Conservation (phyloP, 2,888 invertebrate genomes). For the Nomada fabriciana region DNA sequence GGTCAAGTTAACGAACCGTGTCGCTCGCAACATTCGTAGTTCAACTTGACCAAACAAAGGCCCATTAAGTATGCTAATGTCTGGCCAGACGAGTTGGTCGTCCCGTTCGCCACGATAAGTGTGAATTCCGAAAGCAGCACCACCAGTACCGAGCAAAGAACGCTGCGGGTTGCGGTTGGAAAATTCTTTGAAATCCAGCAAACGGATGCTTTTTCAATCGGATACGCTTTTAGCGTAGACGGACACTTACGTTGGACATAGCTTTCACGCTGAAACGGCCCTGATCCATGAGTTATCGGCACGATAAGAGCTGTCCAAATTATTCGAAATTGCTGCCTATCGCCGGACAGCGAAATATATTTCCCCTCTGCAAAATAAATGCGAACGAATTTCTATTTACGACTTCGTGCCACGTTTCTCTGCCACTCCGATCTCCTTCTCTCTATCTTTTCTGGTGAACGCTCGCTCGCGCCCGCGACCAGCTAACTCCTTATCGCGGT, state of each 20-base stretch:
- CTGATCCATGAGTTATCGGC: conserved; percentile 37
- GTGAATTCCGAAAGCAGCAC: conserved; percentile 70
- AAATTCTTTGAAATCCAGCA: background rate
- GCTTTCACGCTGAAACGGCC: background rate
- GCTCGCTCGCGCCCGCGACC: background rate
- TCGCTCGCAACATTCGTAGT: conserved; percentile 80
- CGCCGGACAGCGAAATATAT: conserved; percentile 32
- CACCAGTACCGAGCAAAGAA: too few relatives aligned
- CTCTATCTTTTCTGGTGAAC: conserved; percentile 11
- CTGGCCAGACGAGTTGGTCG: conserved; percentile 69
- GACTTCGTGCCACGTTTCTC: conserved; percentile 27
- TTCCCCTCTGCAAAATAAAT: conserved; percentile 26
- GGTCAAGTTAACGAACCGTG: conserved; percentile 82
- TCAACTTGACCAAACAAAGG: conserved; percentile 82
- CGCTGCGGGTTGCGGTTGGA: background rate
- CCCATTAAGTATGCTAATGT: conserved; percentile 82
- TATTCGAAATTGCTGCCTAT: conserved; percentile 50
- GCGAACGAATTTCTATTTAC: conserved; percentile 50
- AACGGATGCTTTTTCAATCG: background rate
- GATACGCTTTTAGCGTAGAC: background rate
- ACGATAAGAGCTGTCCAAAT: conserved; percentile 50
- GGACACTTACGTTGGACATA: too few relatives aligned
- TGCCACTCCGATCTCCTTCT: background rate
- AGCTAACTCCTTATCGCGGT: conserved; percentile 46
- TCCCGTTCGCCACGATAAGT: conserved; percentile 70